Evolutionary conservation across 2,888 invertebrate genomes (phyloP).

Genomic region (Pandemis heparana): DNA sequence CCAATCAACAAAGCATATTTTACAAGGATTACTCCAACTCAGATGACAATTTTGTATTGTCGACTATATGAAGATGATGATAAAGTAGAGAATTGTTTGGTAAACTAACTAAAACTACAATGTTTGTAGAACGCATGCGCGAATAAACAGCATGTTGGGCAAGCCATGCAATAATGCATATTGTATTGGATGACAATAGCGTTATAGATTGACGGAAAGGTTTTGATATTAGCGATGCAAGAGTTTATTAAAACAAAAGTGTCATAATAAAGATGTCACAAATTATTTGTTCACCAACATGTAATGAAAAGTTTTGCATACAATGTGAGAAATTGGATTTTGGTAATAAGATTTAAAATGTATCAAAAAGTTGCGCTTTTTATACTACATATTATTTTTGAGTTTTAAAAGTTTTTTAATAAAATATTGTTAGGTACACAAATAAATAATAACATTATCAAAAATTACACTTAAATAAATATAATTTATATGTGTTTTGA

Average conservation of each 20-base stretch:
- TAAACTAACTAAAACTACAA: conserved; percentile 20
- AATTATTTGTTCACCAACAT: too few species aligned
- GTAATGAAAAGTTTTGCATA: too few species aligned
- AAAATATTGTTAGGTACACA: too few species aligned
- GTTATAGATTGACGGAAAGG: conserved; percentile 17
- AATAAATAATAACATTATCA: too few species aligned
- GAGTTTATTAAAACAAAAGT: background rate
- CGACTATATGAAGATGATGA: background rate
- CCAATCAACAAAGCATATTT: background rate
- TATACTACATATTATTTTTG: too few species aligned
- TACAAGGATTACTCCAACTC: background rate
- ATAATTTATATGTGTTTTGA: too few species aligned
- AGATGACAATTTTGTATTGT: background rate
- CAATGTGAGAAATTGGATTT: too few species aligned
- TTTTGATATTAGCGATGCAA: conserved; percentile 13
- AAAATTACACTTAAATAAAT: too few species aligned
- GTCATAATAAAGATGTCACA: background rate
- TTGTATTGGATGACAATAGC: conserved; percentile 42
- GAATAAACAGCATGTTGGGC: conserved; percentile 73
- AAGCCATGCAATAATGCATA: conserved; percentile 66
- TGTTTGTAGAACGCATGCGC: conserved; percentile 62
- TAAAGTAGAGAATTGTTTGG: background rate
- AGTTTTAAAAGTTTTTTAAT: too few species aligned
- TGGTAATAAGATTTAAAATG: too few species aligned
- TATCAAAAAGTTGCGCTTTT: too few species aligned